Conservation (phyloP, 2,888 invertebrate species). For the Lithophane leautieri region DNA sequence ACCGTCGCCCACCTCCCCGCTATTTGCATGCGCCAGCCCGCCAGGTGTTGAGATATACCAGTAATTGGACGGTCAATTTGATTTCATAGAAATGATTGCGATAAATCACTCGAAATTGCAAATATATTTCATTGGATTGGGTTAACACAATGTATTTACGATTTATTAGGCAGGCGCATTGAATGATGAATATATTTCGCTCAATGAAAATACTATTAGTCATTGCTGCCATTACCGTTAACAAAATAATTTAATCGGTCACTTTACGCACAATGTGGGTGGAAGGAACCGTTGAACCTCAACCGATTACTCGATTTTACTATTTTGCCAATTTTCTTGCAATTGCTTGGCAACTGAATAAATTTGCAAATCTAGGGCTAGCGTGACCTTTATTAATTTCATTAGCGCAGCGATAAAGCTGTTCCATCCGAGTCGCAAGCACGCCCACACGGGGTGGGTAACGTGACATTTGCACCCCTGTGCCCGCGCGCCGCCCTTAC, state of each 20-base stretch:
- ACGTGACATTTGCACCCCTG: slow-evolving; percentile 79
- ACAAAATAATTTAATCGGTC: slow-evolving; percentile 48
- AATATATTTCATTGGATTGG: slow-evolving; percentile 38
- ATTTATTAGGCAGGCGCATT: slow-evolving; percentile 37
- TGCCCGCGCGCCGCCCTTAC: slow-evolving; percentile 52
- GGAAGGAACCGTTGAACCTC: slow-evolving; percentile 17
- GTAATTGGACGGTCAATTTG: slow-evolving; percentile 71
- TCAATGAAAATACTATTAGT: slow-evolving; percentile 49
- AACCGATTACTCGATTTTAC: slow-evolving; percentile 12
- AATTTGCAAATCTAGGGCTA: slow-evolving; percentile 64
- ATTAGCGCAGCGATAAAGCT: slow-evolving; percentile 73
- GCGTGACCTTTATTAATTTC: slow-evolving; percentile 76
- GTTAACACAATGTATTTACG: slow-evolving; percentile 51
- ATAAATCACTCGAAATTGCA: slow-evolving; percentile 56
- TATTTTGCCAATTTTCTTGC: slow-evolving; percentile 5
- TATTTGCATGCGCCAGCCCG: slow-evolving; percentile 69
- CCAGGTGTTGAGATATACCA: slow-evolving; percentile 74
- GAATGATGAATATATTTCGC: slow-evolving; percentile 34
- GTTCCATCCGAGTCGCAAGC: slow-evolving; percentile 67
- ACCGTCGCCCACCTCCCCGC: slow-evolving; percentile 64
- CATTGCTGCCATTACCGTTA: slow-evolving; percentile 31
- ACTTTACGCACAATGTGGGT: slow-evolving; percentile 37
- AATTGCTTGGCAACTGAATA: slow-evolving; percentile 23
- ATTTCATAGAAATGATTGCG: slow-evolving; percentile 62
- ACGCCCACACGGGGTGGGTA: slow-evolving; percentile 76